phyloP scores from a whole-genome alignment of 2,113 vertebrate genomes.

The Phyllopteryx taeniolatus region DNA sequence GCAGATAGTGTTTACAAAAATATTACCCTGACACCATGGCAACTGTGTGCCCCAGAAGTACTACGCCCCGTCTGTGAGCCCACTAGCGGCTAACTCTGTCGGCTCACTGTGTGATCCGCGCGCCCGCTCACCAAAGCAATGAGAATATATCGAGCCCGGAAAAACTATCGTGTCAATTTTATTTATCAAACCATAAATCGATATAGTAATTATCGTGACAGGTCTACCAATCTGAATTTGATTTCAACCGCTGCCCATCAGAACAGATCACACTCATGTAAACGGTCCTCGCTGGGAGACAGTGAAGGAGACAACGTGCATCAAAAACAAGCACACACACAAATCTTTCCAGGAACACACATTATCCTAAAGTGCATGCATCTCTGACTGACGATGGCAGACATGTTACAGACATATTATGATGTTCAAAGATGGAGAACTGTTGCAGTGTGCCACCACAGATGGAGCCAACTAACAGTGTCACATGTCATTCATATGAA shows the following conservation, averaged over 20 bases:
- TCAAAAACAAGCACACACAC: conserved; percentile 63
- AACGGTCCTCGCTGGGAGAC: conserved; percentile 50
- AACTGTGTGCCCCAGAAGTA: too few species aligned
- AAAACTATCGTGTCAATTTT: too few species aligned
- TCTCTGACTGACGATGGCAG: conserved; percentile 49
- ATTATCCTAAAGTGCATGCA: conserved; percentile 68
- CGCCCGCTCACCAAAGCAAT: too few species aligned
- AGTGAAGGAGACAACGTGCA: conserved; percentile 38
- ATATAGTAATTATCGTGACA: too few species aligned
- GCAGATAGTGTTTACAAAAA: too few species aligned
- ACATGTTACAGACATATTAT: conserved; percentile 52
- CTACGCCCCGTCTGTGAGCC: too few species aligned
- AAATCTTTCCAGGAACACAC: conserved; percentile 69
- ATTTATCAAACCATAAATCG: too few species aligned
- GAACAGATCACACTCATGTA: conserved; percentile 25
- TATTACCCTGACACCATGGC: too few species aligned
- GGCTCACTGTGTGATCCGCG: too few species aligned
- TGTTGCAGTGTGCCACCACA: conserved; percentile 64
- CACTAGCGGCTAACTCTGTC: too few species aligned
- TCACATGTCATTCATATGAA: conserved; percentile 37
- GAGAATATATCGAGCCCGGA: too few species aligned
- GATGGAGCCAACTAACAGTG: conserved; percentile 60
- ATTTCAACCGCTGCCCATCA: conserved; percentile 25
- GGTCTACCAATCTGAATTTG: conserved; percentile 8
- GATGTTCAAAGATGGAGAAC: conserved; percentile 61